Conservation (phyloP, 2,797 vertebrate species). For the Sebastes nivosus region DNA sequence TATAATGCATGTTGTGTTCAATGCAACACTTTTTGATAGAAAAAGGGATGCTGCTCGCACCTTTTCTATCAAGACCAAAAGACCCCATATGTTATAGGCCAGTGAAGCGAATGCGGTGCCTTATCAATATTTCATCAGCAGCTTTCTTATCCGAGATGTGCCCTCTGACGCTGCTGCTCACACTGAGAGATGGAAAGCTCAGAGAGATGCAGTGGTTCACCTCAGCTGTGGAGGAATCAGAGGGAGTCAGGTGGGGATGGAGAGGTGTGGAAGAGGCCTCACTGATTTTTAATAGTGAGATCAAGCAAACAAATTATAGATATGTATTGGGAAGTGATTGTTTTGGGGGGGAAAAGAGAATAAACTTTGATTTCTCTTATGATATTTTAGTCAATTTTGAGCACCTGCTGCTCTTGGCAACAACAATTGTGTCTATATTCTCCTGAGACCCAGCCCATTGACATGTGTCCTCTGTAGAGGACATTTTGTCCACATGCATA, state of each 20-base stretch:
- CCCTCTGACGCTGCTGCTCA: conserved; percentile 72
- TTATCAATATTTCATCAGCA: conserved; percentile 85
- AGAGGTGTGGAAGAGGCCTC: conserved; percentile 28
- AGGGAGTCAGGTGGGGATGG: conserved; percentile 36
- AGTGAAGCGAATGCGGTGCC: conserved; percentile 84
- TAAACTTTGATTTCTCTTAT: not conserved
- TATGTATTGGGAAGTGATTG: not conserved
- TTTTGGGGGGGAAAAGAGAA: rapidly evolving
- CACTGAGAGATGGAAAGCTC: conserved; percentile 68
- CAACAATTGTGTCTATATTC: rapidly evolving
- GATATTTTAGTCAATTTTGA: not conserved
- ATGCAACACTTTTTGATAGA: conserved; percentile 34
- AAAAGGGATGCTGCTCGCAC: conserved; percentile 53
- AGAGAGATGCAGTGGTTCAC: conserved; percentile 49
- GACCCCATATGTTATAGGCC: conserved; percentile 81
- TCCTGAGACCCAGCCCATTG: too few species aligned
- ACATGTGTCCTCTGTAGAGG: too few species aligned
- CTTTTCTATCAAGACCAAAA: conserved; percentile 62
- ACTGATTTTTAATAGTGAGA: not conserved
- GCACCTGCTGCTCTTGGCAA: not conserved
- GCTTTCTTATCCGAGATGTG: conserved; percentile 76
- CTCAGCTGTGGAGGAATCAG: conserved; percentile 33
- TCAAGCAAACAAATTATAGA: not conserved
- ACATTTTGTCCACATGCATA: too few species aligned
- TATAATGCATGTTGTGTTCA: conserved; percentile 54